phyloP scores from a whole-genome alignment of 2,113 vertebrate species.

The Chlorodrepanis virens region DNA sequence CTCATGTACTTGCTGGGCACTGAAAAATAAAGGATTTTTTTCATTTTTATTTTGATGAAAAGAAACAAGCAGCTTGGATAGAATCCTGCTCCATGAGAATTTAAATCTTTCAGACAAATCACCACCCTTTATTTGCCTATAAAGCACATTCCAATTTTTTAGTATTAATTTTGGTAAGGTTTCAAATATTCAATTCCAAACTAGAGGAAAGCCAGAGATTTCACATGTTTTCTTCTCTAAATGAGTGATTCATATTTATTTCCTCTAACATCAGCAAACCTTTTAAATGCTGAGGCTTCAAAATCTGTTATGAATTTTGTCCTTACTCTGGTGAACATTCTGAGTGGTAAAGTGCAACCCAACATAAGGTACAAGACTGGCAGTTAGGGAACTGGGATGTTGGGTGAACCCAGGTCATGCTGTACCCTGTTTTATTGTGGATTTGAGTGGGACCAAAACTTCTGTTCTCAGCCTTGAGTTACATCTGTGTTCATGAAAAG shows the following conservation, averaged over 20 bases:
- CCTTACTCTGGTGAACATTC: background rate
- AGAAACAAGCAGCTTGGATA: background rate
- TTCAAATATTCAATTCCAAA: background rate
- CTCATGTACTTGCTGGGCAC: background rate
- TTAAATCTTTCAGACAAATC: background rate
- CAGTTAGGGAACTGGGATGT: background rate
- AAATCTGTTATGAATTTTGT: background rate
- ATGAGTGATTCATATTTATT: background rate
- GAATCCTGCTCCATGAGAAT: background rate
- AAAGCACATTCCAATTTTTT: background rate
- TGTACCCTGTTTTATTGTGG: background rate
- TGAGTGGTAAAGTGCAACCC: background rate
- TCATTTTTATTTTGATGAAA: background rate
- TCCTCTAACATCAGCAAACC: background rate
- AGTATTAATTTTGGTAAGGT: background rate
- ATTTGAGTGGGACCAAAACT: background rate
- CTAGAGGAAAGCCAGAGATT: background rate
- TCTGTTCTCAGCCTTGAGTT: background rate
- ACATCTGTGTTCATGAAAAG: background rate
- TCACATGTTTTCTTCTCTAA: background rate
- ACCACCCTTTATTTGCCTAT: background rate
- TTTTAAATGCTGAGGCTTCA: background rate
- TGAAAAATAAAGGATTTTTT: background rate
- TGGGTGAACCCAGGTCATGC: background rate
- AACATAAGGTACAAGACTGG: background rate